phyloP scores from a whole-genome alignment of 2,888 invertebrate genomes.

The Apotomis turbidana region DNA sequence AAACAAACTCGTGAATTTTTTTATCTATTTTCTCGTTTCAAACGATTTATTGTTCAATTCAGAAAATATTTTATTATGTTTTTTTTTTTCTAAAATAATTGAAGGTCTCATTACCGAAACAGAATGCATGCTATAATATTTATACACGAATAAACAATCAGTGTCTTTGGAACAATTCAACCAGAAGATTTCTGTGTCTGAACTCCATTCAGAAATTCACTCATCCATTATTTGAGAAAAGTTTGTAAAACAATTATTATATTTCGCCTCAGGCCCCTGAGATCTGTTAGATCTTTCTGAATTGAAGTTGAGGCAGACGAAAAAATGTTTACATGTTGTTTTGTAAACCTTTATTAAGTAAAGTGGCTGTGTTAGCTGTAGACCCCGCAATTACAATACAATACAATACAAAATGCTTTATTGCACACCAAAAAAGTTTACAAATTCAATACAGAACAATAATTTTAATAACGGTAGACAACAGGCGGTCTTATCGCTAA shows the following conservation, averaged over 20 bases:
- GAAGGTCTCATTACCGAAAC: not conserved
- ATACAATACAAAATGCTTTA: too few species aligned
- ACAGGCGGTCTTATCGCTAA: too few species aligned
- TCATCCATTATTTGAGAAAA: constrained; percentile 1
- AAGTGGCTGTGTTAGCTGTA: too few species aligned
- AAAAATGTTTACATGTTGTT: too few species aligned
- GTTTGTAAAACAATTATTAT: not conserved
- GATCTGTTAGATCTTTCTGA: not conserved
- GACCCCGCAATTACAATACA: too few species aligned
- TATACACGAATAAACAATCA: not conserved
- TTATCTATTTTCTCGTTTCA: too few species aligned
- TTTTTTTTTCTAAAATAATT: constrained; percentile 8
- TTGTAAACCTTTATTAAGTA: not conserved
- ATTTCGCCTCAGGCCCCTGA: not conserved
- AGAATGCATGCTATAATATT: not conserved
- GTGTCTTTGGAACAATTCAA: not conserved
- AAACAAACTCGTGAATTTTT: too few species aligned
- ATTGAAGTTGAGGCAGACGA: not conserved
- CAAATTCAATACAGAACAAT: too few species aligned
- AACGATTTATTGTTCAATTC: too few species aligned
- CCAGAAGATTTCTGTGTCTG: constrained; percentile 9
- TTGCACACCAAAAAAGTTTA: too few species aligned
- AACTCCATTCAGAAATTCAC: constrained; percentile 3
- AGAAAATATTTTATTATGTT: not conserved
- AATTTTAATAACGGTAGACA: too few species aligned